Percentiles rank a stretch among this genome's conserved stretches.
Conservation (phyloP, 2,797 vertebrate genomes). For the Manis pentadactyla region DNA sequence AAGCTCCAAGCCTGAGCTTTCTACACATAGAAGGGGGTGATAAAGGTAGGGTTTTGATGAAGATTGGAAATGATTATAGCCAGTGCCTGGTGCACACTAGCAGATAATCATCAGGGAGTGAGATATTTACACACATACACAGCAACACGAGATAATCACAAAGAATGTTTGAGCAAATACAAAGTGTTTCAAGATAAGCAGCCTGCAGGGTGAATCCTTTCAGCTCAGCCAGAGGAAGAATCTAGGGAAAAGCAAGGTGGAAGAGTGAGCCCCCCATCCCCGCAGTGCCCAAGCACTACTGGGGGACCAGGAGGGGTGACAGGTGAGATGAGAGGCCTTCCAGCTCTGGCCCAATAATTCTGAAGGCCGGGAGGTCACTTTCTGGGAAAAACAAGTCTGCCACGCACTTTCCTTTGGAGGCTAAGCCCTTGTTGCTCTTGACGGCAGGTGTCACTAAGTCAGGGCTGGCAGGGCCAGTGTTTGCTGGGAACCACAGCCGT, state of each 20-base stretch:
- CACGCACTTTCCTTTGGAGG: not conserved
- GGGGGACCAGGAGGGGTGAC: not conserved
- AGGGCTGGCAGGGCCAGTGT: not conserved
- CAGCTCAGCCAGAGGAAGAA: not conserved
- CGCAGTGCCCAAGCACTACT: accelerated
- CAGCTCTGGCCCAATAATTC: not conserved
- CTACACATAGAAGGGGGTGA: not conserved
- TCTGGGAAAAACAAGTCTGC: not conserved
- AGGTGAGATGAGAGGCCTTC: not conserved
- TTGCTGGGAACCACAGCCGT: not conserved
- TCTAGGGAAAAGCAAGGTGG: not conserved
- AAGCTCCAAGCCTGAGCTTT: not conserved
- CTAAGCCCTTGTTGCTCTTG: not conserved
- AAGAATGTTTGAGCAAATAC: not conserved
- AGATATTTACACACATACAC: not conserved
- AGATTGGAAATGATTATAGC: not conserved
- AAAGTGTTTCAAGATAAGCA: not conserved
- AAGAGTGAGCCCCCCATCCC: not conserved
- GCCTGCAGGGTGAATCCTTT: not conserved
- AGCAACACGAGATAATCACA: not conserved
- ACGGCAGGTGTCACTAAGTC: not conserved
- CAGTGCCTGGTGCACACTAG: not conserved
- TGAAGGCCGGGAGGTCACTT: not conserved
- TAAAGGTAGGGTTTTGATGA: not conserved
- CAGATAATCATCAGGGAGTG: not conserved